Percentiles rank a stretch among this genome's conserved stretches.
phyloP scores from a whole-genome alignment of 1,140 invertebrate species.

The Philotrypesis tridentata region DNA sequence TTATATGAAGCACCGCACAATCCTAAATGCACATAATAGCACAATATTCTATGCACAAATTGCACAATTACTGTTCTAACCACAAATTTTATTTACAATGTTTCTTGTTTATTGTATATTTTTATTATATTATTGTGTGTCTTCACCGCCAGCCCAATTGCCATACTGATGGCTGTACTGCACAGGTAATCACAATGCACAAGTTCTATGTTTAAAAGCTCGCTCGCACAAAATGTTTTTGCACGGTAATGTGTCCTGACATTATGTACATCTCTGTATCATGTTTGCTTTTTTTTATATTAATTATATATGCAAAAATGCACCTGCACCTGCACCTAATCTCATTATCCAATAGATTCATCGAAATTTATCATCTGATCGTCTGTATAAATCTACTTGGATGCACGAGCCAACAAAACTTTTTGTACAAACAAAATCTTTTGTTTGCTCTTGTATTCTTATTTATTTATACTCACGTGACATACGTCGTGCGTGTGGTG shows the following conservation, averaged over 20 bases:
- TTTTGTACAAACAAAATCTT: background rate
- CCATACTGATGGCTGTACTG: conserved; percentile 88
- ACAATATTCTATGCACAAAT: conserved; percentile 34
- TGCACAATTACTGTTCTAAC: conserved; percentile 40
- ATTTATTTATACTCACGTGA: background rate
- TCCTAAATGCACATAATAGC: background rate
- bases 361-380: background rate
- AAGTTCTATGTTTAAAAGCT: conserved; percentile 67
- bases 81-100: conserved; percentile 56
- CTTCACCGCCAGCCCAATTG: conserved; percentile 84
- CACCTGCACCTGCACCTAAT: conserved; percentile 36
- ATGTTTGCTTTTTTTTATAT: conserved; percentile 21
- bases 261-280: background rate
- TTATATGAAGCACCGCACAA: conserved; percentile 40
- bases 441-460: background rate
- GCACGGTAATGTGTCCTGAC: conserved; percentile 65
- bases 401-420: background rate
- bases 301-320: conserved; percentile 3
- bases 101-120: conserved; percentile 71
- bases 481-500: background rate
- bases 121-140: conserved; percentile 73
- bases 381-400: background rate
- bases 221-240: conserved; percentile 61
- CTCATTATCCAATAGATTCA: conserved; percentile 11
- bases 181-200: conserved; percentile 84